Conservation (phyloP, 2,888 invertebrate species). For the Norana najaformis region DNA sequence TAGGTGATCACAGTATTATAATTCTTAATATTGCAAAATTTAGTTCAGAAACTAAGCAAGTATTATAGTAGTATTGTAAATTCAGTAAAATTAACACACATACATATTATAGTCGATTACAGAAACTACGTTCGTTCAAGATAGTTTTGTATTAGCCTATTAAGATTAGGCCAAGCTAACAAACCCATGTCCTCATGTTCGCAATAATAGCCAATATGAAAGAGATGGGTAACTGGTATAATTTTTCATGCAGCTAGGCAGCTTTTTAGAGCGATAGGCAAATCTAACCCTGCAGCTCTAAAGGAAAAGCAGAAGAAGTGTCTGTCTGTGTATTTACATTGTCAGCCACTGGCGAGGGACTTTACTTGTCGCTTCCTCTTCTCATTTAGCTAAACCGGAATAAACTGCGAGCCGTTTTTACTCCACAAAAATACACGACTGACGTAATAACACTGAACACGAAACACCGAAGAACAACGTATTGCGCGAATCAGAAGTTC, state of each 20-base stretch:
- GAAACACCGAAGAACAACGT: neutral
- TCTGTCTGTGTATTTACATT: neutral
- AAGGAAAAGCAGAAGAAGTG: neutral
- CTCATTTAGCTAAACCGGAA: neutral
- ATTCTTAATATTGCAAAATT: too few relatives aligned
- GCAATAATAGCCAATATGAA: neutral
- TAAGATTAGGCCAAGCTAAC: too few relatives aligned
- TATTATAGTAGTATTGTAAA: too few relatives aligned
- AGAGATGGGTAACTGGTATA: neutral
- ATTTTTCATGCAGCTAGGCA: neutral
- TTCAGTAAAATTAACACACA: too few relatives aligned
- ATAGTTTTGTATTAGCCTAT: too few relatives aligned
- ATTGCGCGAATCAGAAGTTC: neutral
- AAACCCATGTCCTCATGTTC: neutral
- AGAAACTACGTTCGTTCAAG: too few relatives aligned
- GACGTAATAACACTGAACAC: too few relatives aligned
- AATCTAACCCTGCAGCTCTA: neutral
- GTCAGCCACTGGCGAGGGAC: neutral
- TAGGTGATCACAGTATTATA: too few relatives aligned
- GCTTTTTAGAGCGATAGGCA: neutral
- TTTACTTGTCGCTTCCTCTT: neutral
- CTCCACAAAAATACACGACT: neutral
- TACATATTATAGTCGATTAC: too few relatives aligned
- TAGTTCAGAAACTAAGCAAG: too few relatives aligned
- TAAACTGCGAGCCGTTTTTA: neutral